These are phyloP conservation scores for Philhelius pedissequus DNA, from an alignment of 2,888 invertebrate species.

Conservation along the genomic window DNA sequence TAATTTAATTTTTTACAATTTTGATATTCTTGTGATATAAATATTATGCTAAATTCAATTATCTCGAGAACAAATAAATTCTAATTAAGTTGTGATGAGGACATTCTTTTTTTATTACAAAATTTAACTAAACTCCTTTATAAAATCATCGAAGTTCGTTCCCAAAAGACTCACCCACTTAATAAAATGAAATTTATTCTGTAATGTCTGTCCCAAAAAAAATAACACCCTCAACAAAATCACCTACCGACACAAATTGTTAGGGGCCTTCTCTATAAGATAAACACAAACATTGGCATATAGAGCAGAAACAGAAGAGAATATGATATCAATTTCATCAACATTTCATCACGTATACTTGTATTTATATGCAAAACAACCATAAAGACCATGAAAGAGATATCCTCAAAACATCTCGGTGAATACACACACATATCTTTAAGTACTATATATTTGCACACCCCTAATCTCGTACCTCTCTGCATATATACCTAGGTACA, in stretches of 20 bases:
- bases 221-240: not conserved
- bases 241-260: not conserved
- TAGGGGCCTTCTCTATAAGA: not conserved
- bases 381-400: constrained; percentile 13
- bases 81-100: too few species aligned
- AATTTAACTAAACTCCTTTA: constrained; percentile 5
- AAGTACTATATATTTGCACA: not conserved
- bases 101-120: not conserved
- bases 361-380: constrained; percentile 6
- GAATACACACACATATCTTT: not conserved
- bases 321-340: constrained; percentile 22
- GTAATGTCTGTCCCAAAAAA: not conserved
- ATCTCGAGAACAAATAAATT: too few species aligned
- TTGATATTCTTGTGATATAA: too few species aligned
- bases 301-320: not conserved
- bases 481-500: not conserved
- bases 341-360: constrained; percentile 1
- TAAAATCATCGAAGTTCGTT: not conserved
- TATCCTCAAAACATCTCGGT: not conserved
- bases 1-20: too few species aligned
- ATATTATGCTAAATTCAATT: too few species aligned
- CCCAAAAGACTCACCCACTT: not conserved
- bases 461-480: not conserved
- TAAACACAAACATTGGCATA: not conserved
- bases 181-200: constrained; percentile 19